Base-by-base conservation (phyloP, 2,888 invertebrate genomes). In the Folsomia manolachei region DNA sequence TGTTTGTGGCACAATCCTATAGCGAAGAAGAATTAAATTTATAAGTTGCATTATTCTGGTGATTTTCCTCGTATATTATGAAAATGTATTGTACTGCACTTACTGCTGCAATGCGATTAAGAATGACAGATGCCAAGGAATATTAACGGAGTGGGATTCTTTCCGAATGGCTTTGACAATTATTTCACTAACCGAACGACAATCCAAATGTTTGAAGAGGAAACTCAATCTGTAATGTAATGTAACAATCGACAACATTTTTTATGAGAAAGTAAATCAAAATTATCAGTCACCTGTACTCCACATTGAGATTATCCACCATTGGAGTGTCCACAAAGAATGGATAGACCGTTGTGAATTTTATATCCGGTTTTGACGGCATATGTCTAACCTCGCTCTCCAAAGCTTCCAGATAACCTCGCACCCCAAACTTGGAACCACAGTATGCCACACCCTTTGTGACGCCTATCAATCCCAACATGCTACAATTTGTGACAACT, bases 391-490 rank as follows among this genome's bases (percentile, higher is more conserved):
- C 83, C 79, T 90, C 88, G 79, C 88, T 88, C 81, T 87, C 86
- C 1, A 90, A 82, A 0, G 89, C 88, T 80, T 89, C 89, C 0
- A 88, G 88, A 51, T 89, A 83, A 2, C 90, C 89, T 81, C 88
- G 88, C 0, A 89, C 87, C n/a, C 89, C 90, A 83, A 89, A 89
- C 83, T 89, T 89, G 0, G 89, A 87, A 0, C 89, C 88, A 72
- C 88, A 87, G 18, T 89, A 83, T 0, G 88, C 88, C 83, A 89
- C 85, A 78, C 87, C 86, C 77, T 87, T 86, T 63, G 61, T 86
- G 21, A 87, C 84, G 65, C 88, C 87, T 72, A 88, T 88, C 1
- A 89, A 83, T 7, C 88, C 88, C 68, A 89, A 89, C 0, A 88
- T 88, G 18, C 89, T 89, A 1, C 88, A 88, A 24, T 89, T 81